These are phyloP conservation scores for Drosophila nigrodunni DNA, from an alignment of 1,140 invertebrate species.

Conservation along the genomic window DNA sequence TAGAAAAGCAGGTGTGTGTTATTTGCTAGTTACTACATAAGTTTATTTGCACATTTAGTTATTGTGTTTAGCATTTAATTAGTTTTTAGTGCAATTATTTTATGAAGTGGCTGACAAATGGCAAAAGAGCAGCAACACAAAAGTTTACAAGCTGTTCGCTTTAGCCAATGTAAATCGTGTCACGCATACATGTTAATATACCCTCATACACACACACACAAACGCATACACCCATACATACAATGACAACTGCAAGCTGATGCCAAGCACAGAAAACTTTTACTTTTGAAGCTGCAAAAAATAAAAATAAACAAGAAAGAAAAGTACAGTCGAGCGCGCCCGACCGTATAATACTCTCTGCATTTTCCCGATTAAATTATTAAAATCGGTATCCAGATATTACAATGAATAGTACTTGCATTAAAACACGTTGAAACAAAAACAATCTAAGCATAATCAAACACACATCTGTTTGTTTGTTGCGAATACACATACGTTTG, in stretches of 20 bases:
- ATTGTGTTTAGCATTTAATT: constrained; percentile 34
- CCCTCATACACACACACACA: constrained; percentile 50
- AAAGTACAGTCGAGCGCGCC: no score
- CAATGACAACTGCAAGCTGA: constrained; percentile 50
- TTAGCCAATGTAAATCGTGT: constrained; percentile 56
- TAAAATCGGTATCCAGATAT: no score
- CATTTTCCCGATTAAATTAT: no score
- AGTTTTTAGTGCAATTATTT: constrained; percentile 50
- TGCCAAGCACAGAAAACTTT: constrained; percentile 69
- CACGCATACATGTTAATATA: constrained; percentile 63
- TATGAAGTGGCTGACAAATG: constrained; percentile 53
- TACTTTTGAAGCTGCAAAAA: constrained; percentile 39
- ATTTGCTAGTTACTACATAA: constrained; percentile 17
- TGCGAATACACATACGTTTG: no score
- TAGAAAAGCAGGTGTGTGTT: constrained; percentile 13
- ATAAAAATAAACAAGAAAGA: no score
- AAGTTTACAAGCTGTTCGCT: constrained; percentile 5
- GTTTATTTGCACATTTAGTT: neutral
- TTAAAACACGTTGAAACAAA: no score
- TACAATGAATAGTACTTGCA: no score
- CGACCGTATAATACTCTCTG: no score
- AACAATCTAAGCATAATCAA: no score
- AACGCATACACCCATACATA: constrained; percentile 22
- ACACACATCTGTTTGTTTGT: no score
- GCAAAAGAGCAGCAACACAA: constrained; percentile 17